A percentile compares a stretch with the other conserved stretches of the same genome.
phyloP scores from a whole-genome alignment of 2,113 vertebrate genomes.

The Probosciger aterrimus region DNA sequence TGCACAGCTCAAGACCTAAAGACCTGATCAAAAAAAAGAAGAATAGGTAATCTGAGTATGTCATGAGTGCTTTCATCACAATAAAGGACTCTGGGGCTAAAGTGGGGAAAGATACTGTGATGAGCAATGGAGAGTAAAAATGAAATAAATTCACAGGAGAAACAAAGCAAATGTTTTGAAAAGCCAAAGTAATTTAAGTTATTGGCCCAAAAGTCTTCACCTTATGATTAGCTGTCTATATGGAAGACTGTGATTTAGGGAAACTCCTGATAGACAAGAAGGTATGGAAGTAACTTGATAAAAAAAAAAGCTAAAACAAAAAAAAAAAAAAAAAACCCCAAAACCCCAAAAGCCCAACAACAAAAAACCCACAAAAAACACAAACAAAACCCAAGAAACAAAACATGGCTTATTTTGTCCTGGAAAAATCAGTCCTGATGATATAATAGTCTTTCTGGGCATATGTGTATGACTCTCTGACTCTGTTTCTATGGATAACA shows the following conservation, averaged over 20 bases:
- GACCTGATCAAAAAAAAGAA: not conserved
- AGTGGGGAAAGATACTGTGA: not conserved
- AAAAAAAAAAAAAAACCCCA: rapidly evolving
- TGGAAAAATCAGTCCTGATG: not conserved
- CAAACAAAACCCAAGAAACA: not conserved
- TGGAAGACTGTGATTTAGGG: not conserved
- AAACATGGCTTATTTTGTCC: not conserved
- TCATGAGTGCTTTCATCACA: not conserved
- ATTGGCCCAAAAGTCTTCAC: not conserved
- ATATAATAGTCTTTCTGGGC: not conserved
- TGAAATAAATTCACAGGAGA: not conserved
- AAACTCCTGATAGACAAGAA: not conserved
- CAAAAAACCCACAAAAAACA: not conserved
- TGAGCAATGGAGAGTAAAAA: not conserved
- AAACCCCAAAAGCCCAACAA: not conserved
- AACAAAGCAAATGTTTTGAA: not conserved
- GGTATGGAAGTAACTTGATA: not conserved
- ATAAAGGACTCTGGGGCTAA: not conserved
- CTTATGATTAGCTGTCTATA: not conserved
- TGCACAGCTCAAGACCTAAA: not conserved
- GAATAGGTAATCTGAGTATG: not conserved
- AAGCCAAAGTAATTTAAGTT: not conserved
- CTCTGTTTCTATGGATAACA: not conserved
- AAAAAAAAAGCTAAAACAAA: not conserved
- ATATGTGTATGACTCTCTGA: not conserved